Percentiles rank a stretch among this genome's conserved stretches.
phyloP scores from a whole-genome alignment of 35 echinoderm and acorn worm species.

The Apostichopus californicus region DNA sequence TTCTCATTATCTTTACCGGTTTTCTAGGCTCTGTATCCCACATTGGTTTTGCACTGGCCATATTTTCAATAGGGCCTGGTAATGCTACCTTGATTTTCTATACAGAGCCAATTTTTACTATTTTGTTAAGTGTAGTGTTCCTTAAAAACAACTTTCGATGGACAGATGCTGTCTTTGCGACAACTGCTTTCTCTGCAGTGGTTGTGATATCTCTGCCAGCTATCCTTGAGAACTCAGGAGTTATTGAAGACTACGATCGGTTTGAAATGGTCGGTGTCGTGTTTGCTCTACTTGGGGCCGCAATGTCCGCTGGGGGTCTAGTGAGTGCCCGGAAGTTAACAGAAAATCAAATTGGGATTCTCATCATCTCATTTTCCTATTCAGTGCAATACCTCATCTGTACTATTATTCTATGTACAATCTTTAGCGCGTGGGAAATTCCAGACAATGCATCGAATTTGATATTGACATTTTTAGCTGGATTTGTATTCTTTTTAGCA shows the following conservation, averaged over 20 bases:
- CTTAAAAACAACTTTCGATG: constrained; percentile 6
- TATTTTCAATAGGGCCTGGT: constrained; percentile 2
- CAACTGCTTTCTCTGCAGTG: not conserved
- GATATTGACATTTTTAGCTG: not conserved
- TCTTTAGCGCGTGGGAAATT: not conserved
- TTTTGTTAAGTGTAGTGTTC: not conserved
- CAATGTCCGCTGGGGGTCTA: not conserved
- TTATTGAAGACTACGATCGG: not conserved
- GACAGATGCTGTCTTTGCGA: not conserved
- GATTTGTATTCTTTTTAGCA: not conserved
- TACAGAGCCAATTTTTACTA: constrained; percentile 14
- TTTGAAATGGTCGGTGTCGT: not conserved
- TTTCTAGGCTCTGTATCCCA: not conserved
- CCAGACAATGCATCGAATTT: not conserved
- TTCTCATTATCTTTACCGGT: not conserved
- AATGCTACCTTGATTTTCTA: constrained; percentile 19
- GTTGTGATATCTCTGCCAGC: not conserved
- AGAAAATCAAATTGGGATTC: not conserved
- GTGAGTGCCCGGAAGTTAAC: not conserved
- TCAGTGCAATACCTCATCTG: not conserved
- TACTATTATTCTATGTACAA: not conserved
- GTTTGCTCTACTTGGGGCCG: not conserved
- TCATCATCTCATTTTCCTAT: not conserved
- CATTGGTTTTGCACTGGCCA: not conserved
- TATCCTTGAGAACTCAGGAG: not conserved